Base-by-base conservation (phyloP, 2,888 invertebrate genomes). In the Nomada ferruginata region DNA sequence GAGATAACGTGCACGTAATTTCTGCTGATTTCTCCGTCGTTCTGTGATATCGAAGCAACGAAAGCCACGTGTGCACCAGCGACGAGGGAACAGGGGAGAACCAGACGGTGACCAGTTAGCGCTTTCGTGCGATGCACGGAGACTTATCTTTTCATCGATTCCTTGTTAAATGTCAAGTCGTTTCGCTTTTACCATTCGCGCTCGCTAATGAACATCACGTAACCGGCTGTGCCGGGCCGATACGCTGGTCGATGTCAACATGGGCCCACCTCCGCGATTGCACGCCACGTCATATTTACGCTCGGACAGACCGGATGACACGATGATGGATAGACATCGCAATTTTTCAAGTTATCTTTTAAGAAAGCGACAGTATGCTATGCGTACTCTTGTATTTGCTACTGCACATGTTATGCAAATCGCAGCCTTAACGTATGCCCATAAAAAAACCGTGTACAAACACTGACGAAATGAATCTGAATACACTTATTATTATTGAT, bases 131-230 rank as follows among this genome's bases (percentile, higher is more conserved):
- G 79, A 88, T 87, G 78, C 84, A 82, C 80, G 74, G 52, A 63
- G 78, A 79, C 84, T 88, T 89, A 88, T 89, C 88, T 88, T 84
- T 87, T 83, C 84, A 84, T 88, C 87, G 85, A 87, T 87, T 88
- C 68, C 83, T 87, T 87, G 89, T 88, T 85, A 88, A 88, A 88
- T 87, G 89, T 89, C 87, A 88, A 87, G 87, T 85, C 85, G 83
- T 88, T 88, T 88, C 82, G 81, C 84, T 79, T 87, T 87, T 88
- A 88, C 87, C 79, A 88, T 83, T 81, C 64, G 76, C 73, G 73
- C 73, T 82, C 69, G 76, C 87, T 88, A 88, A 88, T 88, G 87
- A 88, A 88, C 82, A 87, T 87, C 83, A 84, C 82, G 79, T 82
- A 88, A 84, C 78, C 77, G 57, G 53, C 69, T 57, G 50, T 61